A percentile compares a stretch with the other conserved stretches of the same genome.
phyloP scores from a whole-genome alignment of 2,113 vertebrate genomes.

The Antennarius striatus region DNA sequence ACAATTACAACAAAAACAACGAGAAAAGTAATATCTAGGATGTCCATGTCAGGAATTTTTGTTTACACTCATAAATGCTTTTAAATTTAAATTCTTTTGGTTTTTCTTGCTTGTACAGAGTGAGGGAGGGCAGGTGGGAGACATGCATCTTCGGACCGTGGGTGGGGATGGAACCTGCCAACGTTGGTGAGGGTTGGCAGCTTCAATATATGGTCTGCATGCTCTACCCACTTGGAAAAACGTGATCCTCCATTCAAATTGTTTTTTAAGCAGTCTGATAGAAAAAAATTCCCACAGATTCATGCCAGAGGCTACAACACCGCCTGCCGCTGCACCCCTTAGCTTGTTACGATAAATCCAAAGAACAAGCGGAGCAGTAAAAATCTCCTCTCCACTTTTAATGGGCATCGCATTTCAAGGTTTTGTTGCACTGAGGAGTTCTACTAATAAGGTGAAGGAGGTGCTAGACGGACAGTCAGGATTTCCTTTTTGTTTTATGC shows the following conservation, averaged over 20 bases:
- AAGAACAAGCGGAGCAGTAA: conserved; percentile 43
- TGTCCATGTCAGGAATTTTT: too few relatives aligned
- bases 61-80: too few relatives aligned
- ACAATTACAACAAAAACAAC: too few relatives aligned
- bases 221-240: too few relatives aligned
- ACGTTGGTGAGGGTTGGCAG: too few relatives aligned
- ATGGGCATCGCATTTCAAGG: conserved; percentile 39
- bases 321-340: conserved; percentile 12
- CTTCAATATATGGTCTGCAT: too few relatives aligned
- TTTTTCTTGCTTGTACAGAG: too few relatives aligned
- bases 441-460: conserved; percentile 29
- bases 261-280: conserved; percentile 1
- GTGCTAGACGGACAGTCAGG: not conserved
- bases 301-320: conserved; percentile 26
- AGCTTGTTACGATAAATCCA: conserved; percentile 39
- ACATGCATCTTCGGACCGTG: too few relatives aligned
- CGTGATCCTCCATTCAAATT: not conserved
- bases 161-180: too few relatives aligned
- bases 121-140: too few relatives aligned
- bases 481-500: not conserved
- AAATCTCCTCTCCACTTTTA: conserved; percentile 32
- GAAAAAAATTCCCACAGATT: conserved; percentile 17
- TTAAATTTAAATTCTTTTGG: too few relatives aligned
- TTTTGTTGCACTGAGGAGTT: conserved; percentile 17
- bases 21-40: too few relatives aligned